These are phyloP conservation scores for Pachycephala philippinensis DNA, from an alignment of 2,113 vertebrate species.

Conservation along the genomic window DNA sequence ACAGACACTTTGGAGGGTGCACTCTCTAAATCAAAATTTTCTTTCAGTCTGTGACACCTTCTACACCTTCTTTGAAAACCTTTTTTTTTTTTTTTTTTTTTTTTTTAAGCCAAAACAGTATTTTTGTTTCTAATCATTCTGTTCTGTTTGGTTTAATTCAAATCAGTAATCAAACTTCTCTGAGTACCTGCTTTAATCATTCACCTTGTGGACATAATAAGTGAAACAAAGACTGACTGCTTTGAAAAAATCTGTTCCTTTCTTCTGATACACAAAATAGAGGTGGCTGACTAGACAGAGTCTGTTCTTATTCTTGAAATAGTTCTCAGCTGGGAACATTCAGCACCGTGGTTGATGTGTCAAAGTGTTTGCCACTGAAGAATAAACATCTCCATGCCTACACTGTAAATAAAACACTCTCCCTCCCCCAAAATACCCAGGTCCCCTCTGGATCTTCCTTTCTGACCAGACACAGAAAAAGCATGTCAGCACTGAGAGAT, in stretches of 20 bases:
- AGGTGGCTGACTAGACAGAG: background rate
- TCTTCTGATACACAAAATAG: background rate
- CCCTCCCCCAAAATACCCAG: accelerated
- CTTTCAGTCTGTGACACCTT: background rate
- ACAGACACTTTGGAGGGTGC: background rate
- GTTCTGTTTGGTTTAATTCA: background rate
- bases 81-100: background rate
- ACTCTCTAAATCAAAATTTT: background rate
- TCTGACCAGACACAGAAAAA: background rate
- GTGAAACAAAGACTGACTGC: background rate
- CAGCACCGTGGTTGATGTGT: background rate
- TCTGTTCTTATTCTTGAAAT: background rate
- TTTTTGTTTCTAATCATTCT: background rate
- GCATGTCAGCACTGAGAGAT: background rate
- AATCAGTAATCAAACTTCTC: background rate
- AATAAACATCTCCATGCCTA: background rate
- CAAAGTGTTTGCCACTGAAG: background rate
- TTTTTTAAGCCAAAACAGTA: background rate
- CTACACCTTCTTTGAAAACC: background rate
- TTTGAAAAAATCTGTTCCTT: background rate
- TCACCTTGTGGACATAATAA: background rate
- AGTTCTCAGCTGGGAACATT: background rate
- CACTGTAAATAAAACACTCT: background rate
- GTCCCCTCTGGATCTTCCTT: background rate
- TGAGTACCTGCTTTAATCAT: background rate